Conservation (phyloP, 2,888 invertebrate genomes). For the Melanargia galathea region DNA sequence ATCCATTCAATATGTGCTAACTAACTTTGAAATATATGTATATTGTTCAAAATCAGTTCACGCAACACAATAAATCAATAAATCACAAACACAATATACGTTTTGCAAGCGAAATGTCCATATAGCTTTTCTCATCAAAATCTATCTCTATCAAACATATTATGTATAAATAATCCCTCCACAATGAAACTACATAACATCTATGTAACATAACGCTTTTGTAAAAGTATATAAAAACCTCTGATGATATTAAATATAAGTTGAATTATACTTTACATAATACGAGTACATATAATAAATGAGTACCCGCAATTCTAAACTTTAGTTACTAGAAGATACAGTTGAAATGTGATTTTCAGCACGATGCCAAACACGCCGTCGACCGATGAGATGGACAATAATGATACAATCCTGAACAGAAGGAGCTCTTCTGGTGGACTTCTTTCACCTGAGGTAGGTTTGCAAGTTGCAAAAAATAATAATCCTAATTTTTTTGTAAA, state of each 20-base stretch:
- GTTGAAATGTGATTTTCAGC: slow-evolving; percentile 51
- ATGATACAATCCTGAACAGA: slow-evolving; percentile 82
- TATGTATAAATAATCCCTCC: background rate
- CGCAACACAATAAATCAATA: background rate
- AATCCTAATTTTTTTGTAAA: too few relatives aligned
- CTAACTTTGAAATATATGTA: too few relatives aligned
- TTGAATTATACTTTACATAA: background rate
- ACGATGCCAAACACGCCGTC: slow-evolving; percentile 88
- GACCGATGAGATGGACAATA: slow-evolving; percentile 84
- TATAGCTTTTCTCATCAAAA: slow-evolving; percentile 2
- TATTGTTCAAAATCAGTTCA: background rate
- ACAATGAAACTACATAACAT: background rate
- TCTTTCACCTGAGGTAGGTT: slow-evolving; percentile 88
- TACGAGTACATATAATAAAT: background rate
- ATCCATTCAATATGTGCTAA: too few relatives aligned
- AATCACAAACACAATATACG: background rate
- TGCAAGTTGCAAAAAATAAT: too few relatives aligned
- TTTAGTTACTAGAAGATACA: background rate
- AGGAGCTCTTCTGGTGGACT: slow-evolving; percentile 92
- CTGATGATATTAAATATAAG: background rate
- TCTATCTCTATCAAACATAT: slow-evolving; percentile 9
- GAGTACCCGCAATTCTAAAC: background rate
- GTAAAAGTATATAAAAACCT: background rate
- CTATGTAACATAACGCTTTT: background rate
- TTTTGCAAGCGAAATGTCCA: slow-evolving; percentile 1